Percentiles rank a stretch among this genome's conserved stretches.
Evolutionary conservation across 1,140 invertebrate genomes (phyloP).

Genomic region (Drosophila takahashii): DNA sequence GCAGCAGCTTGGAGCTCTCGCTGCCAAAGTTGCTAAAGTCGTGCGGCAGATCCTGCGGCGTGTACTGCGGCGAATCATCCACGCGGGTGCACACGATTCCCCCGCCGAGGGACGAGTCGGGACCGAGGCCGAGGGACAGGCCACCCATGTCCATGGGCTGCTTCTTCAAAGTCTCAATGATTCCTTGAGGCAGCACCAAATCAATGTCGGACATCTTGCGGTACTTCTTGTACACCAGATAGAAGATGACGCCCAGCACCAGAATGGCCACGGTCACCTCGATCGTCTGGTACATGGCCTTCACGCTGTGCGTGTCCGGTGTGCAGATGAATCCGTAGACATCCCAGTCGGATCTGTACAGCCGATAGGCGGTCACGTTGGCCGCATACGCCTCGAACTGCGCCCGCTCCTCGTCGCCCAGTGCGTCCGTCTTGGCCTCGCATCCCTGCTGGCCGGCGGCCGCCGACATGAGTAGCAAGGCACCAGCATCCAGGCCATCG

Average conservation of each 20-base stretch:
- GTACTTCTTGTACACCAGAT: slow-evolving; percentile 48
- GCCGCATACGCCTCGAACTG: slow-evolving; percentile 16
- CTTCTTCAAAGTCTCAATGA: slow-evolving; percentile 61
- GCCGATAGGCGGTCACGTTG: slow-evolving; percentile 31
- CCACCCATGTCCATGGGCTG: slow-evolving; percentile 49
- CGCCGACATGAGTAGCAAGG: not conserved
- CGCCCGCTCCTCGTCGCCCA: slow-evolving; percentile 18
- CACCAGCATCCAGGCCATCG: not conserved
- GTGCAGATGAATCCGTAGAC: slow-evolving; percentile 58
- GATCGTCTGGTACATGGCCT: slow-evolving; percentile 40
- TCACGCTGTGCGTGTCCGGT: slow-evolving; percentile 32
- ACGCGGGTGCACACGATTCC: slow-evolving; percentile 59
- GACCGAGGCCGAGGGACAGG: slow-evolving; percentile 10
- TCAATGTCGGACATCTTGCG: slow-evolving; percentile 69
- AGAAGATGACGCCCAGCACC: slow-evolving; percentile 26
- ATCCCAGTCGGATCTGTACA: slow-evolving; percentile 49
- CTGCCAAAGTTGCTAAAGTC: slow-evolving; percentile 65
- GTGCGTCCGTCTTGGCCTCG: slow-evolving; percentile 8
- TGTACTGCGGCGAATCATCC: slow-evolving; percentile 39
- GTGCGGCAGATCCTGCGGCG: slow-evolving; percentile 52
- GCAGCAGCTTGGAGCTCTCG: slow-evolving; percentile 65
- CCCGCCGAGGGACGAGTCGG: slow-evolving; percentile 8
- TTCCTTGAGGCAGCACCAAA: slow-evolving; percentile 56
- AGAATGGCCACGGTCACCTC: slow-evolving; percentile 42
- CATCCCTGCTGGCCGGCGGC: slow-evolving; percentile 1